Base-by-base conservation (phyloP, 2,797 vertebrate species). In the Picus viridis region DNA sequence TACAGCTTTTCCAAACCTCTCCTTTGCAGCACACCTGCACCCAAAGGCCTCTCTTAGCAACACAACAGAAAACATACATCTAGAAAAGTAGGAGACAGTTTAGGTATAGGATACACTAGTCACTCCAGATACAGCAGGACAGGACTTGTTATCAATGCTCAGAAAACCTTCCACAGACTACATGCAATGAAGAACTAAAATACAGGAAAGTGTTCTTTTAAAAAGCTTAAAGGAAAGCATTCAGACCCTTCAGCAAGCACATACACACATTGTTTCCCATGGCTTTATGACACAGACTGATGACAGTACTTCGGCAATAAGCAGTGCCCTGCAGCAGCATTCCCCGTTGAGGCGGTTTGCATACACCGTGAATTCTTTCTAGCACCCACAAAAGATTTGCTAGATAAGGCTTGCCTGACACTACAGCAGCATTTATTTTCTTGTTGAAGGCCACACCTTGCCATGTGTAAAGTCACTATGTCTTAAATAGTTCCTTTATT, bases 401-500 rank as follows among this genome's bases (percentile, higher is more conserved):
- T 84, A 86, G 74, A 65, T 79, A 83, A 57, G 41, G 43, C 34
- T 83, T 84, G 41, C 47, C 39, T 83, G 16, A 74, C 30, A 36
- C 13, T 59, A 63, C 36, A 77, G 43, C 39, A 69, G 43, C 53
- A 73, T 57, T 78, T 83, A 64, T 78, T 16, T 5, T 41, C 53
- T 80, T 27, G 29, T 57, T n/a, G 76, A 84, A 61, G 63, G 64
- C 53, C 63, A 89, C 39, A 69, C 67, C 43, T 87, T 85, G 77
- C 29, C 20, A 76, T 0, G 2, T 67, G 43, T 59, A 72, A 89
- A 86, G 64, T 29, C 88, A 72, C 64, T 83, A 57, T 45, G 59
- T 80, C 87, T 92, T 68, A 76, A 94, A 83, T 54, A 78, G 67
- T 62, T 82, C 56, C 17, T 86, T 77, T 70, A 74, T 86, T 83